These are phyloP conservation scores for Petrocephalus zakoni DNA, from an alignment of 2,113 vertebrate species.

Conservation along the genomic window DNA sequence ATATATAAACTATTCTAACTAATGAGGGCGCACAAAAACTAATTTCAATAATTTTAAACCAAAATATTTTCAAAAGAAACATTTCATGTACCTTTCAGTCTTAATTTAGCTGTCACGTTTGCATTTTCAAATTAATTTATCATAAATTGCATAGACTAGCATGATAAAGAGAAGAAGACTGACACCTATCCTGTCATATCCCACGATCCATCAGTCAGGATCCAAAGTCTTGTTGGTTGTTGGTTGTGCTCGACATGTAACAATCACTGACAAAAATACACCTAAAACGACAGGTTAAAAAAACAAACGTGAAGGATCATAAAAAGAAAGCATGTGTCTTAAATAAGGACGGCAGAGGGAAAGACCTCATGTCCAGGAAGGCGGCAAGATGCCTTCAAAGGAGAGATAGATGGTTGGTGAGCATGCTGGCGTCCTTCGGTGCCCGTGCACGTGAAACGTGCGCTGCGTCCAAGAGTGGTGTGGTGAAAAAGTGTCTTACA, in stretches of 20 bases:
- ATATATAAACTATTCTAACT: conserved; percentile 9
- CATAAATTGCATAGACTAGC: conserved; percentile 57
- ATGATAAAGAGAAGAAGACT: conserved; percentile 27
- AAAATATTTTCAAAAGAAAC: conserved; percentile 22
- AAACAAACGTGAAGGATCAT: conserved; percentile 4
- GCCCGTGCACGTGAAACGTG: neutral
- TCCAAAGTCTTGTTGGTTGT: neutral
- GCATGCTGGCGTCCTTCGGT: neutral
- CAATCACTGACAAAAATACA: neutral
- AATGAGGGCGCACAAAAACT: conserved; percentile 4
- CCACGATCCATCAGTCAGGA: neutral
- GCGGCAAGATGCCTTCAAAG: neutral
- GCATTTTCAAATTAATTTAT: conserved; percentile 16
- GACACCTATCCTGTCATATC: neutral
- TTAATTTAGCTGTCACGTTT: conserved; percentile 32
- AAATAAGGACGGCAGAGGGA: conserved; percentile 17
- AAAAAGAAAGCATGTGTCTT: neutral
- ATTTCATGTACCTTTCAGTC: conserved; percentile 25
- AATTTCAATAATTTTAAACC: conserved; percentile 8
- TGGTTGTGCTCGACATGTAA: neutral
- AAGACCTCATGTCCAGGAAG: conserved; percentile 21
- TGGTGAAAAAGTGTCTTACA: neutral
- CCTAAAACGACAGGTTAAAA: neutral
- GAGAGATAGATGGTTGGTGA: neutral
- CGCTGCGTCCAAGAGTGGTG: neutral